These are phyloP conservation scores for Junonia oenone DNA, from an alignment of 2,888 invertebrate species.

Conservation along the genomic window DNA sequence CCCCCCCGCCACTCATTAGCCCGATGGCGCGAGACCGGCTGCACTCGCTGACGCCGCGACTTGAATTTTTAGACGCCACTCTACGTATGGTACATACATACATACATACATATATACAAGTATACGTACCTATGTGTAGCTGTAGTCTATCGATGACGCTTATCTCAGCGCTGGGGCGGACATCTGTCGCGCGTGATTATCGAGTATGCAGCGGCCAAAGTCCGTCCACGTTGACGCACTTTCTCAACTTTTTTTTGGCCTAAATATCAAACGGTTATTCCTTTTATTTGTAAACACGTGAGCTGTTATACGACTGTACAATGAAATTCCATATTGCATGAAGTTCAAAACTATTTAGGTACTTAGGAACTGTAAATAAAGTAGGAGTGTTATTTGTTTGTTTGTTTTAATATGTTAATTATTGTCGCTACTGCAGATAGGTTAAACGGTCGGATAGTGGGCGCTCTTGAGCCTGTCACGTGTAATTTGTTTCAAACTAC, in stretches of 20 bases:
- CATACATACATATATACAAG: conserved; percentile 24
- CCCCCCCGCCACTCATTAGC: conserved; percentile 54
- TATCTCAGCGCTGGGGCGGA: conserved; percentile 9
- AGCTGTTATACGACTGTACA: too few relatives aligned
- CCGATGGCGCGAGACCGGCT: conserved; percentile 59
- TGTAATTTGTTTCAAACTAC: background rate
- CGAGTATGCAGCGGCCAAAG: conserved; percentile 13
- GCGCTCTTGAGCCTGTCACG: background rate
- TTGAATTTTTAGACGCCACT: conserved; percentile 56
- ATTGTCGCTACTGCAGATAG: background rate
- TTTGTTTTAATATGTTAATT: background rate
- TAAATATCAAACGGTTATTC: background rate
- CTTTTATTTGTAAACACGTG: background rate
- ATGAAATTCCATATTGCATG: background rate
- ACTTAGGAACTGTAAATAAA: too few relatives aligned
- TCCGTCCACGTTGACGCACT: conserved; percentile 24
- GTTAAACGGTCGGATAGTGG: background rate
- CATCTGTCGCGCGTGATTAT: conserved; percentile 14
- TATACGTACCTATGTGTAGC: too few relatives aligned
- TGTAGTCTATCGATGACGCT: conserved; percentile 8
- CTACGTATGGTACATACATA: conserved; percentile 26
- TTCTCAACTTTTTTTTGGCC: conserved; percentile 20
- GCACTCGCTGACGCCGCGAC: conserved; percentile 56
- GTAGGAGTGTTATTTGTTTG: background rate
- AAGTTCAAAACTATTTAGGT: too few relatives aligned